A percentile compares a stretch with the other conserved stretches of the same genome.
Conservation (phyloP, 1,140 invertebrate genomes). For the Drosophila yakuba region DNA sequence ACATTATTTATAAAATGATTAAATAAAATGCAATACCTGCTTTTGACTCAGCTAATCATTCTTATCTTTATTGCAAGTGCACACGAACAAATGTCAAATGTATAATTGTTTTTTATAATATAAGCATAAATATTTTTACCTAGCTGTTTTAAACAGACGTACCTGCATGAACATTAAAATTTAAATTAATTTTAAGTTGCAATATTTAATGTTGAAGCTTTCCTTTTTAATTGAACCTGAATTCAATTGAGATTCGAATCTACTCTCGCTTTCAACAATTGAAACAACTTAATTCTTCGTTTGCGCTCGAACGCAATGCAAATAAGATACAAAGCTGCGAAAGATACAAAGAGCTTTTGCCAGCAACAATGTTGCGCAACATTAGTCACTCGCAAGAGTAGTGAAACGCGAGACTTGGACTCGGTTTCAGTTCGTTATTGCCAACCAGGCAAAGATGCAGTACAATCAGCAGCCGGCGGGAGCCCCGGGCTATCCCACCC, state of each 20-base stretch:
- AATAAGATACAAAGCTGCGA: conserved; percentile 11
- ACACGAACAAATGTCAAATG: background rate
- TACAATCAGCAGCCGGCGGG: conserved; percentile 37
- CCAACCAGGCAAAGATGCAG: conserved; percentile 37
- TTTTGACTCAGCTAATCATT: background rate
- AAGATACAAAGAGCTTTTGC: conserved; percentile 24
- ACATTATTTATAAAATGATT: background rate
- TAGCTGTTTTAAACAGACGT: no score
- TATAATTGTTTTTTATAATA: no score
- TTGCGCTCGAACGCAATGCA: background rate
- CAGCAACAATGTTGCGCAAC: background rate
- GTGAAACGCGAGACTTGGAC: conserved; percentile 2
- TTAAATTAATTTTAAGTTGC: no score
- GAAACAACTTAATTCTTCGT: conserved; percentile 5
- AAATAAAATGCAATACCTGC: no score
- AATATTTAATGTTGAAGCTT: no score
- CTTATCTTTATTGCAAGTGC: background rate
- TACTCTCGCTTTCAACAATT: background rate
- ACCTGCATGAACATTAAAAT: no score
- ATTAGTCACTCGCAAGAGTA: background rate
- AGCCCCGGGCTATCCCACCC: conserved; percentile 24
- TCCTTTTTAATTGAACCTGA: no score
- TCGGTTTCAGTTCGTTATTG: conserved; percentile 13
- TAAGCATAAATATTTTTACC: no score
- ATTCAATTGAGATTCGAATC: no score